Percentiles rank a stretch among this genome's conserved stretches.
Evolutionary conservation across 1,140 invertebrate genomes (phyloP).

Genomic region (Penaeus japonicus): DNA sequence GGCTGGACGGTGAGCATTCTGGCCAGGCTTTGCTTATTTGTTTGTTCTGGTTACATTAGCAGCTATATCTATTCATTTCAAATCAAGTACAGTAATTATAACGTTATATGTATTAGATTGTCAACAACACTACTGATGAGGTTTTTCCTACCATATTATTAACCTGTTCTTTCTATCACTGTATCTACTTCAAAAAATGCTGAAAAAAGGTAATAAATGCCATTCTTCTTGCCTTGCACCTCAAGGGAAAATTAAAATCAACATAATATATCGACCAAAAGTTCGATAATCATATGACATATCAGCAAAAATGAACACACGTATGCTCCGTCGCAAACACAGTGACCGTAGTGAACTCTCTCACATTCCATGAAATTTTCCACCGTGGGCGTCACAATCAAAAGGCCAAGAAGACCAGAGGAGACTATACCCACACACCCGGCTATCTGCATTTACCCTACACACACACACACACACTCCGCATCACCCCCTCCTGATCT

Average conservation of each 20-base stretch:
- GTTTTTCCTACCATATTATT: too few species aligned
- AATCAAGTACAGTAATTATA: too few species aligned
- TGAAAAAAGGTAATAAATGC: not conserved
- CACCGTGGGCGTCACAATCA: too few species aligned
- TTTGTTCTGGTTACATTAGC: not conserved
- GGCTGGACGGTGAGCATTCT: slow-evolving; percentile 69
- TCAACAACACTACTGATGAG: too few species aligned
- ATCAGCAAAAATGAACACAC: too few species aligned
- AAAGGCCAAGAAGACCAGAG: too few species aligned
- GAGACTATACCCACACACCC: not conserved
- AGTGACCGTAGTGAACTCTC: not conserved
- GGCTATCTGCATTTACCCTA: not conserved
- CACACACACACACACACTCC: not conserved
- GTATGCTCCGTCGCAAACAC: too few species aligned
- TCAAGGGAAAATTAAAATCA: not conserved
- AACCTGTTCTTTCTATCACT: not conserved
- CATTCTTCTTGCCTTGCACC: not conserved
- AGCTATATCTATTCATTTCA: not conserved
- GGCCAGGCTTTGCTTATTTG: not conserved
- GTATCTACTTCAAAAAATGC: too few species aligned
- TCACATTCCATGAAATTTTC: not conserved
- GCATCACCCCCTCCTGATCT: not conserved
- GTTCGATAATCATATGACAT: too few species aligned
- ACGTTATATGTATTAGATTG: not conserved
- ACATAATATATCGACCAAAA: not conserved